These are phyloP conservation scores for Thymelicus acteon DNA, from an alignment of 2,888 invertebrate species.

Conservation along the genomic window DNA sequence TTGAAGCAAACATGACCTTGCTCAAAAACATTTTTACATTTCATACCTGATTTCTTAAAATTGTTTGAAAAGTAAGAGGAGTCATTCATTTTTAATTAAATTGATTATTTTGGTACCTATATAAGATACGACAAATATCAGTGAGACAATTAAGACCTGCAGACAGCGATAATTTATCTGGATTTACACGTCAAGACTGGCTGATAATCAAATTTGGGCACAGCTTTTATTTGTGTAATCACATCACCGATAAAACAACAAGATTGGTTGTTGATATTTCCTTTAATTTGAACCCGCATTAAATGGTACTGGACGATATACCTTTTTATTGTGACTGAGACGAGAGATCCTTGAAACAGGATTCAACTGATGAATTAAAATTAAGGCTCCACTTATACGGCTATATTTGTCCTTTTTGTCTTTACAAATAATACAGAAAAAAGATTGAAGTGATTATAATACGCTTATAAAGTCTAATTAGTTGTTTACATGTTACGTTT, in stretches of 20 bases:
- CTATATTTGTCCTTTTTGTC: constrained; percentile 28
- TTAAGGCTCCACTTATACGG: constrained; percentile 20
- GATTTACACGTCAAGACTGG: constrained; percentile 19
- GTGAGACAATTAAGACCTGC: constrained; percentile 32
- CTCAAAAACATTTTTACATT: background rate
- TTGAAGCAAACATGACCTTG: constrained; percentile 4
- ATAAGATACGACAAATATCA: constrained; percentile 14
- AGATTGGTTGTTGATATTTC: constrained; percentile 39
- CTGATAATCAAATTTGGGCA: constrained; percentile 35
- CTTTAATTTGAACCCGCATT: constrained; percentile 34
- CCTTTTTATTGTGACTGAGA: constrained; percentile 28
- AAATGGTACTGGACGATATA: constrained; percentile 32
- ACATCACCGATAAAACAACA: constrained; percentile 35
- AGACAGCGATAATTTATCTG: constrained; percentile 35
- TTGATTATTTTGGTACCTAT: background rate
- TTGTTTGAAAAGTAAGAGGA: background rate
- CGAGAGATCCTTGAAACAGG: constrained; percentile 35
- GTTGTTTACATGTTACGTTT: constrained; percentile 28
- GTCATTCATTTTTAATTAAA: background rate
- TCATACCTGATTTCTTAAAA: background rate
- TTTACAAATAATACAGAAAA: constrained; percentile 13
- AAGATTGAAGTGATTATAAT: constrained; percentile 11
- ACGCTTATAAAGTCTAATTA: constrained; percentile 27
- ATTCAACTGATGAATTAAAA: constrained; percentile 34
- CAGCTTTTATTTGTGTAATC: constrained; percentile 36